Evolutionary conservation across 2,888 invertebrate genomes (phyloP).

Genomic region (Spisula subtruncata): DNA sequence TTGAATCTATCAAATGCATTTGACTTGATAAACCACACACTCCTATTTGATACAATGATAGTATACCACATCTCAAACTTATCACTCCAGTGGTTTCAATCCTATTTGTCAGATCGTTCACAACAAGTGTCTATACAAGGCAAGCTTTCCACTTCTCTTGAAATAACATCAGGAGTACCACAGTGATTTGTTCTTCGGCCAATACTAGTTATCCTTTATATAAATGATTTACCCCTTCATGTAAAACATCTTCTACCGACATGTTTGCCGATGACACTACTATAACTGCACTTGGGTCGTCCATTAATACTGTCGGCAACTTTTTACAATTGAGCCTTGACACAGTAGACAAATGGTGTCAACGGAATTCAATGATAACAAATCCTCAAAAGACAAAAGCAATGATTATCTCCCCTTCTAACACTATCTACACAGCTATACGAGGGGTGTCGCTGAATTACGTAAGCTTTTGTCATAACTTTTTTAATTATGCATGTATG

Average conservation of each 20-base stretch:
- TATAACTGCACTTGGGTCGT: background rate
- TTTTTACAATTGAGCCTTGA: background rate
- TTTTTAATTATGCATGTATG: too few species aligned
- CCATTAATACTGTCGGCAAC: background rate
- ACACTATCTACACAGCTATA: too few species aligned
- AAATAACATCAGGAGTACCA: constrained; percentile 19
- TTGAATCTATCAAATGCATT: too few species aligned
- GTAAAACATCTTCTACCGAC: background rate
- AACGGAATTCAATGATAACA: background rate
- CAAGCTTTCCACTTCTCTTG: background rate
- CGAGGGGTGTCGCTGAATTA: too few species aligned
- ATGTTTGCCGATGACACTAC: constrained; percentile 21
- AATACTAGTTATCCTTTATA: background rate
- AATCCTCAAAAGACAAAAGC: constrained; percentile 11
- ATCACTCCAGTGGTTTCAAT: background rate
- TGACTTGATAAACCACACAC: too few species aligned
- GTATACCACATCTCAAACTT: background rate
- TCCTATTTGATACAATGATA: background rate
- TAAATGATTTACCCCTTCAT: constrained; percentile 6
- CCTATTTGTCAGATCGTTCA: background rate
- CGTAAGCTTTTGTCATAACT: too few species aligned
- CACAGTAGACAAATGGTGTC: background rate
- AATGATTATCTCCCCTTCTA: too few species aligned
- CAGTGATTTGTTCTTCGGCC: background rate
- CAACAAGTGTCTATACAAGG: too few species aligned